Percentiles rank a stretch among this genome's conserved stretches.
Conservation (phyloP, 2,888 invertebrate species). For the Diarsia mendica region DNA sequence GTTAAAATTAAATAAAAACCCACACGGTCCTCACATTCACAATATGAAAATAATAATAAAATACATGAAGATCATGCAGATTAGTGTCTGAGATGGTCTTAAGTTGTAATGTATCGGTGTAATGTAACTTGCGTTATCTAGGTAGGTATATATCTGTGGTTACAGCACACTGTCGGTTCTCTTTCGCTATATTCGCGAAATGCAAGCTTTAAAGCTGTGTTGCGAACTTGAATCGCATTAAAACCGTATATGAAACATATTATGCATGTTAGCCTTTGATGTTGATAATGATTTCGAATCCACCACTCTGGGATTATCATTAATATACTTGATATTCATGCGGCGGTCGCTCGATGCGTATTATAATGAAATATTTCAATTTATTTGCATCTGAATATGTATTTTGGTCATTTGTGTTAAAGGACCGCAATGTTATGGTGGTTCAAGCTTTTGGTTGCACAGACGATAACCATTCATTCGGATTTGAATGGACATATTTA, state of each 20-base stretch:
- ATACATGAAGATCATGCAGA: too few relatives aligned
- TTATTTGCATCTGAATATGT: slow-evolving; percentile 36
- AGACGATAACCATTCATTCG: not conserved
- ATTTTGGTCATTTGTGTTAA: slow-evolving; percentile 38
- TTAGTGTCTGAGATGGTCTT: too few relatives aligned
- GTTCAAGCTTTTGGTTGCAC: slow-evolving; percentile 23
- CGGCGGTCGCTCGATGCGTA: slow-evolving; percentile 17
- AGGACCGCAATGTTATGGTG: slow-evolving; percentile 32
- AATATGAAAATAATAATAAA: too few relatives aligned
- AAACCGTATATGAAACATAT: slow-evolving; percentile 47
- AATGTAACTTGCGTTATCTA: too few relatives aligned
- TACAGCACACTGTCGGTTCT: slow-evolving; percentile 37
- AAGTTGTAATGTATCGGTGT: too few relatives aligned
- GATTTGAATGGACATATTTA: not conserved
- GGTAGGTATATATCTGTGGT: too few relatives aligned
- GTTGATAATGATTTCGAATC: slow-evolving; percentile 59
- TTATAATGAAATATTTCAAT: slow-evolving; percentile 51
- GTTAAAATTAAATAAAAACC: too few relatives aligned
- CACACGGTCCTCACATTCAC: too few relatives aligned
- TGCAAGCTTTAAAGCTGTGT: slow-evolving; percentile 56
- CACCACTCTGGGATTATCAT: slow-evolving; percentile 48
- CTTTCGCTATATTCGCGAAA: slow-evolving; percentile 38
- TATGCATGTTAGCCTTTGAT: slow-evolving; percentile 62
- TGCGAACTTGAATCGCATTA: slow-evolving; percentile 61
- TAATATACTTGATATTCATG: slow-evolving; percentile 46